Evolutionary conservation across 2,797 vertebrate species (phyloP).

Genomic region (Anisognathus igniventris): DNA sequence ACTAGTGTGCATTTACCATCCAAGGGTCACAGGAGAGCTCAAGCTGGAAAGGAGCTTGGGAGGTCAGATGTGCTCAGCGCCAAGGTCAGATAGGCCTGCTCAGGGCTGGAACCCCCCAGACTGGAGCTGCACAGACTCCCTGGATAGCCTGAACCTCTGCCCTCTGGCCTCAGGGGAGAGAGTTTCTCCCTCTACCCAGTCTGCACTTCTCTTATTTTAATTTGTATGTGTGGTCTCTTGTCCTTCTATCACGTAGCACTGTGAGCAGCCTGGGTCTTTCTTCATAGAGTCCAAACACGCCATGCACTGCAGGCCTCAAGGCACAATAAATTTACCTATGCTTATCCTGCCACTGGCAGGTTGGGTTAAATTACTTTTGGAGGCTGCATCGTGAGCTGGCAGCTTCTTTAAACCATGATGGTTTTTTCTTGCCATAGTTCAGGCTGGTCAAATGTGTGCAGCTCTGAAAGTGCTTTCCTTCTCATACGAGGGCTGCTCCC

Average conservation of each 20-base stretch:
- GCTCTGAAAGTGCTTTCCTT: neutral
- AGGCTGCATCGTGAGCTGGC: neutral
- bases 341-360: neutral
- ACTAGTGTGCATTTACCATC: neutral
- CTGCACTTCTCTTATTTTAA: neutral
- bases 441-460: neutral
- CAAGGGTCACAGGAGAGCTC: neutral
- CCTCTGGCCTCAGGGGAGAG: fast-evolving
- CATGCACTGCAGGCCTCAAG: neutral
- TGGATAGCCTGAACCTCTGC: neutral
- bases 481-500: fast-evolving
- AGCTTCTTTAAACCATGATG: neutral
- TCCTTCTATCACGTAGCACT: neutral
- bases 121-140: fast-evolving
- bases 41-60: fast-evolving
- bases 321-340: neutral
- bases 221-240: fast-evolving
- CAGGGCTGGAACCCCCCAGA: neutral
- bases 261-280: neutral
- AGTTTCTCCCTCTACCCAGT: neutral
- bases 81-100: neutral
- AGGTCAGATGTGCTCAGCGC: neutral
- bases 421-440: neutral
- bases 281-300: neutral
- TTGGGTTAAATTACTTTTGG: neutral